Base-by-base conservation (phyloP, 2,797 vertebrate species). In the Semaprochilodus insignis region DNA sequence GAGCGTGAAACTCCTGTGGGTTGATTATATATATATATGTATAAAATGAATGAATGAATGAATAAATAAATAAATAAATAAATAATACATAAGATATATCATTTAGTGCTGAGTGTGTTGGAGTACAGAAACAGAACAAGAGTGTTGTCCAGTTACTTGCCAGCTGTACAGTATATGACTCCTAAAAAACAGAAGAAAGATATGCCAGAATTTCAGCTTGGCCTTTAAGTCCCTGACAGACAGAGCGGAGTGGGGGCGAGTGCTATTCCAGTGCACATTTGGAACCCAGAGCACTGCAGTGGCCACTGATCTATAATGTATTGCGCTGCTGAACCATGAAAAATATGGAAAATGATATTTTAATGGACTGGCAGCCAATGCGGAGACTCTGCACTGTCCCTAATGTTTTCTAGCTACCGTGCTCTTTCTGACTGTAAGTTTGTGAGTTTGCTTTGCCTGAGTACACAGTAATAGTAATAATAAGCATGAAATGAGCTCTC, bases 281-380 rank as follows among this genome's bases (percentile, higher is more conserved):
- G 63, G 27, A 66, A 34, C 27, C 31, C 6, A 66, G 27, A 17
- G 63, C 31, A 66, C 31, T 36, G 63, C 63, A 16, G 27, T 34
- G 63, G 63, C 63, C 63, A 66, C 63, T 66, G 63, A 66, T 66
- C 63, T 66, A 66, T 66, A 66, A 66, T 66, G 34, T 66, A 66
- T 66, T 66, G 31, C 6, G 63, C 63, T 66, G 63, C 63, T 66
- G 63, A 66, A 66, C 63, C 63, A 36, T 66, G 63, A 66, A 66
- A 66, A 36, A 66, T 36, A 66, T 66, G 63, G 31, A 66, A 66
- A 66, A 66, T 66, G 63, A 66, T 34, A 66, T 66, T 66, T 66
- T 66, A 66, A 66, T 66, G 63, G 63, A 17, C 63, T 66, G 31
- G 27, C 63, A 66, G 63, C 27, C 63, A 34, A 15, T 66, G 63